Percentiles rank a stretch among this genome's conserved stretches.
Evolutionary conservation across 2,113 vertebrate species (phyloP).

Genomic region (Leptobrachium leishanense): DNA sequence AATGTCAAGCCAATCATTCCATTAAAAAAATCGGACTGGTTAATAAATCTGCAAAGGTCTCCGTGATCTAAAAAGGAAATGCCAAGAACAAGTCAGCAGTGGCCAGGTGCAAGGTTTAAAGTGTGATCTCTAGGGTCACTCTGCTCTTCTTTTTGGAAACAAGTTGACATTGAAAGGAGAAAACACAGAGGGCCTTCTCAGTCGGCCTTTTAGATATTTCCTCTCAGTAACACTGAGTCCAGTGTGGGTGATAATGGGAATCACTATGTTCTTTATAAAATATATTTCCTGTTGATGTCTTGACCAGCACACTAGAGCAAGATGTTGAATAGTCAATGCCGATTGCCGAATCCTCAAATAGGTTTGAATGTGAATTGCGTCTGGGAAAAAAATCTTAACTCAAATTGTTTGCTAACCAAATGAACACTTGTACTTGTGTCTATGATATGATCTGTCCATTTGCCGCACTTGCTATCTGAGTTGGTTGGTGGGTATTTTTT

Average conservation of each 20-base stretch:
- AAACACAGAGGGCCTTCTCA: slow-evolving; percentile 45
- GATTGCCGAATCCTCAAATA: background rate
- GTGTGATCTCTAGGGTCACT: slow-evolving; percentile 28
- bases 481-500: too few species aligned
- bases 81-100: slow-evolving; percentile 18
- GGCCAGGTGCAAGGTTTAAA: slow-evolving; percentile 46
- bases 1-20: slow-evolving; percentile 34
- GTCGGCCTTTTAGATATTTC: slow-evolving; percentile 40
- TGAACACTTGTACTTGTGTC: too few species aligned
- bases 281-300: slow-evolving; percentile 44
- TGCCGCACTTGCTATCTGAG: too few species aligned
- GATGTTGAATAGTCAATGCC: slow-evolving; percentile 37
- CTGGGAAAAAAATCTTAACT: too few species aligned
- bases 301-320: slow-evolving; percentile 40
- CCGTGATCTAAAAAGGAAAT: slow-evolving; percentile 26
- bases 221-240: slow-evolving; percentile 28
- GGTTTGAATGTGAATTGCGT: background rate
- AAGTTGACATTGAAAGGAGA: slow-evolving; percentile 45
- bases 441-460: too few species aligned
- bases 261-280: slow-evolving; percentile 33
- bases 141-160: slow-evolving; percentile 36
- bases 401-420: too few species aligned
- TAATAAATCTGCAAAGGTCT: slow-evolving; percentile 35
- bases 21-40: slow-evolving; percentile 13
- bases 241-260: slow-evolving; percentile 35